Evolutionary conservation across 2,888 invertebrate species (phyloP), one percentile per base, ranked within the genome.

Genomic region (Melangyna quadrimaculata): DNA sequence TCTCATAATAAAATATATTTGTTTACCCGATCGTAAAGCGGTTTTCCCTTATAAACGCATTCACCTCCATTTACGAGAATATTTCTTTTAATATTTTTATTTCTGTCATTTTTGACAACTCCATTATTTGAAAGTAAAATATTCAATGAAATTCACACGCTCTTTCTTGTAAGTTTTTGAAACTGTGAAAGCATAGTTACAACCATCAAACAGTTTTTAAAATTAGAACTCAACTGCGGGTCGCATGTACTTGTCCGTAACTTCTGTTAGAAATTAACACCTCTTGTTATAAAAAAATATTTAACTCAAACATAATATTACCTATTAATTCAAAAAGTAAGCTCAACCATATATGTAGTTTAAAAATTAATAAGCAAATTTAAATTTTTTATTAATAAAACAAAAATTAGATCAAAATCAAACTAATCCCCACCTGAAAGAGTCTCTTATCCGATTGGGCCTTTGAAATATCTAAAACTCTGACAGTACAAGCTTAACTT

Each of bases 121-220:
- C 61, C 72, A 73, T 82, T 73, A 69, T 82, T 51, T 81, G 57
- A 81, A 55, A 59, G 48, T 43, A 43, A 59, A 55, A 77, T 45
- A 63, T 75, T 75, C 80, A 57, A 69, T 37, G 61, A 32, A 63
- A 77, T 45, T 48, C 65, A 67, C 19, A 77, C 29, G 29, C 32
- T 27, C 29, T 10, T 43, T 40, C 19, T 27, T 22, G 37, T 59
- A 40, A 24, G 7, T 27, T 69, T n/a, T 24, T 35, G 43, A 29
- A 29, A 65, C 9, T 43, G 53, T 57, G 45, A 72, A 72, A 72
- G 43, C 27, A 24, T 35, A 59, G 14, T 40, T 35, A n/a, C 40
- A 70, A 53, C 10, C 6, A 24, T 43, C 24, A 40, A 40, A 43
- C 1, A n/a, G 7, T 17, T 3, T 7, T 3, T 22, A 59, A 53